Evolutionary conservation across 2,797 vertebrate genomes (phyloP).

Genomic region (Pseudochirops cupreus): DNA sequence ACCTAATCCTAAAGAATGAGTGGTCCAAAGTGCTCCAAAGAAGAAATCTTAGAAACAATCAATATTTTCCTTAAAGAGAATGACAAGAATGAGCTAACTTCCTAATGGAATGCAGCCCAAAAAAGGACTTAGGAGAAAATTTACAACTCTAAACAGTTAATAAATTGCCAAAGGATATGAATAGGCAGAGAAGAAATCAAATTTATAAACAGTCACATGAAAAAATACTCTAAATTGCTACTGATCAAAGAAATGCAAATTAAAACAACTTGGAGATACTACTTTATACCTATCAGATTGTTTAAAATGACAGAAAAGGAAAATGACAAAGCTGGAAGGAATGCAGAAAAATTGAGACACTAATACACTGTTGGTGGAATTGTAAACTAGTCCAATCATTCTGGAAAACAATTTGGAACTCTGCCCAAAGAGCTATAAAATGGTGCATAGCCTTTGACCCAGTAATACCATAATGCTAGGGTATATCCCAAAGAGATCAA

Average conservation of each 20-base stretch:
- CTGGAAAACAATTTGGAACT: neutral
- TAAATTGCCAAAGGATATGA: neutral
- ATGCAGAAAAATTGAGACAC: neutral
- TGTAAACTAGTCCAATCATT: neutral
- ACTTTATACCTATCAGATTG: neutral
- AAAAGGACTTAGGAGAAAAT: no score
- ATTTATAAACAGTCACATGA: neutral
- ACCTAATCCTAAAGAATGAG: no score
- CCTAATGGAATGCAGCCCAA: no score
- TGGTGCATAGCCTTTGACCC: neutral
- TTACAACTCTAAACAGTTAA: neutral
- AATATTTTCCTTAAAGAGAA: no score
- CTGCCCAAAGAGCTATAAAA: neutral
- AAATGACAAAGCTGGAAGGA: neutral
- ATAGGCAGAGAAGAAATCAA: neutral
- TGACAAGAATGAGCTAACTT: no score
- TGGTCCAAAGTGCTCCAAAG: no score
- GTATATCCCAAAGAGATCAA: neutral
- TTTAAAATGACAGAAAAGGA: neutral
- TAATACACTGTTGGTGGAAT: neutral
- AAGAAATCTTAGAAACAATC: no score
- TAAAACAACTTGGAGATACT: neutral
- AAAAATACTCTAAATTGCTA: neutral
- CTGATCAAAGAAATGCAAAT: neutral
- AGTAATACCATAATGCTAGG: neutral